Evolutionary conservation across 2,888 invertebrate species (phyloP), one percentile per base, ranked within the genome.

Genomic region (Oscheius sp.): DNA sequence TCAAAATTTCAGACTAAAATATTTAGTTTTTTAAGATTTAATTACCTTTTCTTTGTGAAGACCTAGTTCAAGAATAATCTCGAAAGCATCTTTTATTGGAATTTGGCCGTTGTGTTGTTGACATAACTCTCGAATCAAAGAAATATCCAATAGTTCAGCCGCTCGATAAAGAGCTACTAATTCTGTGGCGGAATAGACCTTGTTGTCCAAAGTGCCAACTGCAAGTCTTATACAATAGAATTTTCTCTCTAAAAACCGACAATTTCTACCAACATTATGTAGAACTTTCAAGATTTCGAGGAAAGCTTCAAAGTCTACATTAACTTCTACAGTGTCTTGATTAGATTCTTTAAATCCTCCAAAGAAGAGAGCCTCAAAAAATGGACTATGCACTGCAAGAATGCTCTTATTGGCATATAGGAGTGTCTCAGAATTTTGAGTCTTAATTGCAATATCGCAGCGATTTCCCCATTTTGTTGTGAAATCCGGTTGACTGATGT

Each of bases 311-410:
- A 31, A 61, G 1, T 23, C 27, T 1, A 61, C 10, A n/a, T 31
- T 29, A 4, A 61, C 17, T 2, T 42, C 45, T 3, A 61, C 42
- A 6, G 29, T 31, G 2, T 61, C 29, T 27, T 61, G 61, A 25
- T 29, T 61, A 10, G 45, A 42, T 27, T 61, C 61, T 1, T 27
- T 29, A 25, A 61, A 61, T 17, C 45, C 45, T 2, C 27, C 25
- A 29, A 61, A 61, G 45, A 61, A 61, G 1, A 61, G n/a, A 15
- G 61, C 61, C 12, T 61, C 45, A n/a, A 61, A 61, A 20, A 61
- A 42, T 10, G 61, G 61, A 29, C 45, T 45, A 29, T 45, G 31
- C 3, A 45, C 45, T 10, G 61, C 61, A 15, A 61, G 29, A 29
- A 61, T 31, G 6, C 5, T 58, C 39, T 58, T 58, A 17, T 58